Conservation (phyloP, 2,797 vertebrate species). For the Acanthopagrus latus region DNA sequence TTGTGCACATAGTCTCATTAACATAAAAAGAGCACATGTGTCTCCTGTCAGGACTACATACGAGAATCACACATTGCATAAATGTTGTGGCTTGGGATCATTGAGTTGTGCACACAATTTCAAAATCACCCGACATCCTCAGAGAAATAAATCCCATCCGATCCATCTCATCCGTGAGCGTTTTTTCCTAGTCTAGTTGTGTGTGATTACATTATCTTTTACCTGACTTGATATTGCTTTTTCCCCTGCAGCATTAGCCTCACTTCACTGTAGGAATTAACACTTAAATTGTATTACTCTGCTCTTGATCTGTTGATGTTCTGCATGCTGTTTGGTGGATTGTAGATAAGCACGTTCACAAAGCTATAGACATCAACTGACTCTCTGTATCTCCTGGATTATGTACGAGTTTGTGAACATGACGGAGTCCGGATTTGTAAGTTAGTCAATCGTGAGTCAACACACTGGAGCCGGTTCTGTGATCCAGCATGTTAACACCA, state of each 20-base stretch:
- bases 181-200: not conserved
- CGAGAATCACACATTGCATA: not conserved
- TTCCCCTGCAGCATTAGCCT: not conserved
- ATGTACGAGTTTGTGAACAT: not conserved
- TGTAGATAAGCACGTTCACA: not conserved
- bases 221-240: not conserved
- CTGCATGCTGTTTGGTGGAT: not conserved
- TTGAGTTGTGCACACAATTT: not conserved
- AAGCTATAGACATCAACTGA: not conserved
- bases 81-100: not conserved
- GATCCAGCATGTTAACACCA: not conserved
- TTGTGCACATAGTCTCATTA: not conserved
- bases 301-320: not conserved
- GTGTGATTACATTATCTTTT: not conserved
- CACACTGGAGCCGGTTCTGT: not conserved
- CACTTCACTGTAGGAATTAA: not conserved
- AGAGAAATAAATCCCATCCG: not conserved
- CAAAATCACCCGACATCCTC: not conserved
- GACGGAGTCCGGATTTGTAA: not conserved
- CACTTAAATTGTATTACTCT: not conserved
- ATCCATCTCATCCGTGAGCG: too few species aligned
- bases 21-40: not conserved
- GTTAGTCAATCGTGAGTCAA: not conserved
- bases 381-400: not conserved
- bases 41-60: not conserved